A percentile compares a stretch with the other conserved stretches of the same genome.
Conservation (phyloP, 30 jellyfish, hydroid and myxozoan species). For the Turritopsis dohrnii region DNA sequence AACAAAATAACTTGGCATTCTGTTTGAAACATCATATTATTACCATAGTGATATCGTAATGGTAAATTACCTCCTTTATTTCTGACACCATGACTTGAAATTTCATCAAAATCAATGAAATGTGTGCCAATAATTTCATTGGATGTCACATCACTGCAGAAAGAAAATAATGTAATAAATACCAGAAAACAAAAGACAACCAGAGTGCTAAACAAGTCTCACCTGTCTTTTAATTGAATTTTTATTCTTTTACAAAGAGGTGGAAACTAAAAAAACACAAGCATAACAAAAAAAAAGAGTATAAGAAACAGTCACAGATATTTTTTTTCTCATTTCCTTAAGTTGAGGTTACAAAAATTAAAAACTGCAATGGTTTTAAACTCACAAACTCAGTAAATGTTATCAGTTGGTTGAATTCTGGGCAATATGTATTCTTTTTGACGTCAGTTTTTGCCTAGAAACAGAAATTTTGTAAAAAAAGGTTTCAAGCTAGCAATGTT, state of each 20-base stretch:
- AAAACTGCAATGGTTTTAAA: not conserved
- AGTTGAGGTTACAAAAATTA: not conserved
- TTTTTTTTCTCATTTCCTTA: too few species aligned
- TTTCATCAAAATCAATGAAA: constrained; percentile 65
- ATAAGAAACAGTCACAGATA: too few species aligned
- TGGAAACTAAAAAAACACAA: constrained; percentile 60
- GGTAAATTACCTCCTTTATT: constrained; percentile 30
- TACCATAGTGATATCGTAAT: too few species aligned
- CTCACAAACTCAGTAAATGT: constrained; percentile 86
- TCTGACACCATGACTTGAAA: constrained; percentile 43
- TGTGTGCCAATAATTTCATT: constrained; percentile 85
- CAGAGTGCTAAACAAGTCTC: constrained; percentile 3
- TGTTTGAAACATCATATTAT: too few species aligned
- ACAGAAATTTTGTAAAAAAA: not conserved
- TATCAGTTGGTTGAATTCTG: constrained; percentile 80
- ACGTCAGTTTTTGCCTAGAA: constrained; percentile 68
- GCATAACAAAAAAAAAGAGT: not conserved
- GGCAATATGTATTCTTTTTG: constrained; percentile 56
- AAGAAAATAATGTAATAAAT: not conserved
- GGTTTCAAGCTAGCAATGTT: not conserved
- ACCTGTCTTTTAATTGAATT: constrained; percentile 78
- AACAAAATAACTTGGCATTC: too few species aligned
- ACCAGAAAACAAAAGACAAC: not conserved
- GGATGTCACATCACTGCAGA: constrained; percentile 50
- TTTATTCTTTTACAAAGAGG: constrained; percentile 73